Conservation (phyloP, 2,888 invertebrate genomes). For the Toxonevra muliebris region DNA sequence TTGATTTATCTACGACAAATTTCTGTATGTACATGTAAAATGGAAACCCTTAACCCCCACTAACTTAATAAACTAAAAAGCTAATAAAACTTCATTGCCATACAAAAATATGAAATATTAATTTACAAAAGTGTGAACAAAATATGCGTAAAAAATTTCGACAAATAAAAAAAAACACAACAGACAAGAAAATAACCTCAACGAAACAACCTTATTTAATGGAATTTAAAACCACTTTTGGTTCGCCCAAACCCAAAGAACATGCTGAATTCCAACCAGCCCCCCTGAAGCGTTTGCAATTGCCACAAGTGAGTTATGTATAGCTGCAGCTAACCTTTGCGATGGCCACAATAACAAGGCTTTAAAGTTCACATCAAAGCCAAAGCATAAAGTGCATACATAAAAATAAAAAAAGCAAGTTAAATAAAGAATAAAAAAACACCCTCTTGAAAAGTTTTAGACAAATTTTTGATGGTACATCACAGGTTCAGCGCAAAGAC, state of each 20-base stretch:
- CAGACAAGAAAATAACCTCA: constrained; percentile 16
- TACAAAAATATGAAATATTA: constrained; percentile 55
- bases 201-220: constrained; percentile 61
- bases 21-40: too few species aligned
- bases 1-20: too few species aligned
- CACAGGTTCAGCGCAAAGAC: too few species aligned
- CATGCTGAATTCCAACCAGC: constrained; percentile 31
- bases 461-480: too few species aligned
- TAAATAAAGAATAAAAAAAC: constrained; percentile 30
- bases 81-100: constrained; percentile 48
- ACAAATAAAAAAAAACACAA: constrained; percentile 17
- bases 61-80: constrained; percentile 35
- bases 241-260: constrained; percentile 26
- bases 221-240: constrained; percentile 56
- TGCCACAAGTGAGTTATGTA: constrained; percentile 52
- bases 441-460: constrained; percentile 19
- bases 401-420: constrained; percentile 22
- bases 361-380: constrained; percentile 26
- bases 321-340: constrained; percentile 48
- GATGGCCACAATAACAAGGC: background rate
- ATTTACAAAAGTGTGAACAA: constrained; percentile 60
- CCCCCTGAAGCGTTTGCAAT: constrained; percentile 45
- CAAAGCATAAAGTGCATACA: background rate
- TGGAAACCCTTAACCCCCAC: too few species aligned
- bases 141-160: constrained; percentile 55